Percentiles rank a stretch among this genome's conserved stretches.
Evolutionary conservation across 2,113 vertebrate genomes (phyloP).

Genomic region (Strigops habroptila): DNA sequence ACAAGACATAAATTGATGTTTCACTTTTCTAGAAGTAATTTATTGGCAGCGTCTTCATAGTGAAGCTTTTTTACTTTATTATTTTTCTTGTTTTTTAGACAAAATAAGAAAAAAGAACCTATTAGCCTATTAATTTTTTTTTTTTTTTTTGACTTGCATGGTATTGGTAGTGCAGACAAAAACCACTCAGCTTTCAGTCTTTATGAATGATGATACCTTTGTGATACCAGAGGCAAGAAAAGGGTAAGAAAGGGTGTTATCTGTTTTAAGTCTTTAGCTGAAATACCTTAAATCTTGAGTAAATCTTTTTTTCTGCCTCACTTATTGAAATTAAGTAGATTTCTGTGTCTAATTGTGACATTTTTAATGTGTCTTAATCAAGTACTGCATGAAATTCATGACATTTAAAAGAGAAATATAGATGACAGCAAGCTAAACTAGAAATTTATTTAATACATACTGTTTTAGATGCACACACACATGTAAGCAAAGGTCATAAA

Average conservation of each 20-base stretch:
- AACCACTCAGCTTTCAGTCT: background rate
- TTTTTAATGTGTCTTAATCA: background rate
- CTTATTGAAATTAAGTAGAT: background rate
- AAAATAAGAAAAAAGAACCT: background rate
- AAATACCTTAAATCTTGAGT: background rate
- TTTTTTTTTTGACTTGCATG: background rate
- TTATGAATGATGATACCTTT: background rate
- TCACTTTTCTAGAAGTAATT: background rate
- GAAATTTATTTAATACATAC: conserved; percentile 4
- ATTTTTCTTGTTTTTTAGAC: background rate
- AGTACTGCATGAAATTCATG: background rate
- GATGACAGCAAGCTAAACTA: background rate
- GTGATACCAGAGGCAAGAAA: background rate
- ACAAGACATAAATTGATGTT: background rate
- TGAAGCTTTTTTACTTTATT: background rate
- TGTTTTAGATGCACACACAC: conserved; percentile 26
- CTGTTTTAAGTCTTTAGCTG: background rate
- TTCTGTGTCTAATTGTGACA: background rate
- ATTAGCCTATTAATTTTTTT: background rate
- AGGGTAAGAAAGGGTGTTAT: background rate
- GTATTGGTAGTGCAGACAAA: background rate
- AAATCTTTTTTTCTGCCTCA: background rate
- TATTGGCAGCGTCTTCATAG: background rate
- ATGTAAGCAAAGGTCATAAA: conserved; percentile 52
- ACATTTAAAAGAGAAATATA: background rate